Evolutionary conservation across 2,888 invertebrate genomes (phyloP).

Genomic region (Deilephila porcellus): DNA sequence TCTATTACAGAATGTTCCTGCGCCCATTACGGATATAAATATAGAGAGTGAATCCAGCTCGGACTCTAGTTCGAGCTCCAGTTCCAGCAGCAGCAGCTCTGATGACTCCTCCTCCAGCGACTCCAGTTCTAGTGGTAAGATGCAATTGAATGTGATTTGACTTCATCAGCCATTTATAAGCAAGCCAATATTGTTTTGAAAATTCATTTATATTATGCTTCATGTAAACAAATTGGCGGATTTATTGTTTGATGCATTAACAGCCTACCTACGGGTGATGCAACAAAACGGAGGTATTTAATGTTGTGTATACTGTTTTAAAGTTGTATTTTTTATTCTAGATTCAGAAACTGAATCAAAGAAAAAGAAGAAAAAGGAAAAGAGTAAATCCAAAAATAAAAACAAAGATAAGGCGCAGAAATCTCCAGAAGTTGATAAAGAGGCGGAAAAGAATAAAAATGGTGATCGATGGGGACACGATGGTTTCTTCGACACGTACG

Average conservation of each 20-base stretch:
- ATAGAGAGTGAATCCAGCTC: conserved; percentile 69
- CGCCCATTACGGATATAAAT: conserved; percentile 69
- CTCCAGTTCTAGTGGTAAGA: conserved; percentile 69
- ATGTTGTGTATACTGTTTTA: background rate
- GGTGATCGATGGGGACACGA: conserved; percentile 77
- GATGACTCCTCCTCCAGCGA: conserved; percentile 69
- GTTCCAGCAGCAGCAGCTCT: conserved; percentile 57
- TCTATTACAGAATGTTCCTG: conserved; percentile 68
- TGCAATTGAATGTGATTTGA: background rate
- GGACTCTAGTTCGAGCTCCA: conserved; percentile 68
- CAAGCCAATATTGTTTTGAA: too few species aligned
- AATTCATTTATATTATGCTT: too few species aligned
- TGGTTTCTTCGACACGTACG: conserved; percentile 77
- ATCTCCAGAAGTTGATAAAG: conserved; percentile 50
- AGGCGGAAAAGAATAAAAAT: conserved; percentile 45
- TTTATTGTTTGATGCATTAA: too few species aligned
- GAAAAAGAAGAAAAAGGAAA: conserved; percentile 57
- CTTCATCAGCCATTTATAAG: too few species aligned
- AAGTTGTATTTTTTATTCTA: conserved; percentile 44
- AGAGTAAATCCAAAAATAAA: conserved; percentile 61
- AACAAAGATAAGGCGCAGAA: conserved; percentile 53
- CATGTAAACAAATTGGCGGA: too few species aligned
- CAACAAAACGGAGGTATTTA: background rate
- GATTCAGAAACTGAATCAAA: conserved; percentile 62
- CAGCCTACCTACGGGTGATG: too few species aligned